A percentile compares a stretch with the other conserved stretches of the same genome.
These are phyloP conservation scores for Lanius ludovicianus DNA, from an alignment of 2,113 vertebrate genomes.

Conservation along the genomic window DNA sequence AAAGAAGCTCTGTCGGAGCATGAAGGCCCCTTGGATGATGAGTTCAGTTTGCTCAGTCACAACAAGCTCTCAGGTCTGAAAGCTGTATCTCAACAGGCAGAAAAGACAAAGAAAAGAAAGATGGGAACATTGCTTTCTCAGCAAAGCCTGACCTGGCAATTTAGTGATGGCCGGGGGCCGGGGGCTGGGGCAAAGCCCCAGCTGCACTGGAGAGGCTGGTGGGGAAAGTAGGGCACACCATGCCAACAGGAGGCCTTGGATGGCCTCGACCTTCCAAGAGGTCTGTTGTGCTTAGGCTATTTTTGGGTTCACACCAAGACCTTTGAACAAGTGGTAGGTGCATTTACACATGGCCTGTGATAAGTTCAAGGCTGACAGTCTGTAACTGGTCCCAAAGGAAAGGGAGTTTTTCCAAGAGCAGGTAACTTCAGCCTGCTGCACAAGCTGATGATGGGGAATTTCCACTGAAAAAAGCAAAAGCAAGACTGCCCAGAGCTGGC, in stretches of 20 bases:
- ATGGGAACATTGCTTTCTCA: neutral
- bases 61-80: neutral
- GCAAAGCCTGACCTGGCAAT: rapidly evolving
- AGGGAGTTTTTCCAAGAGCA: slow-evolving; percentile 16
- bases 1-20: neutral
- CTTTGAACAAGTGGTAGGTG: slow-evolving; percentile 25
- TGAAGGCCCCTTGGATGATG: neutral
- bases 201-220: neutral
- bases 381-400: slow-evolving; percentile 11
- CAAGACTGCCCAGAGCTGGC: neutral
- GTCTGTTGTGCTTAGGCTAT: neutral
- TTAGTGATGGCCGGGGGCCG: neutral
- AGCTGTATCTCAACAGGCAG: neutral
- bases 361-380: slow-evolving; percentile 14
- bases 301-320: neutral
- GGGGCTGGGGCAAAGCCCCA: neutral
- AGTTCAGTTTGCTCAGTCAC: neutral
- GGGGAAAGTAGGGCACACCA: neutral
- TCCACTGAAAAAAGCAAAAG: neutral
- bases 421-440: neutral
- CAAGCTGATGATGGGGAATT: neutral
- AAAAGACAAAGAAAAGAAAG: neutral
- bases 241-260: neutral
- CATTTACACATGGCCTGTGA: neutral
- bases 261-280: neutral